Evolutionary conservation across 2,888 invertebrate genomes (phyloP), one percentile per base, ranked within the genome.

Genomic region (Ephialtes manifestator): DNA sequence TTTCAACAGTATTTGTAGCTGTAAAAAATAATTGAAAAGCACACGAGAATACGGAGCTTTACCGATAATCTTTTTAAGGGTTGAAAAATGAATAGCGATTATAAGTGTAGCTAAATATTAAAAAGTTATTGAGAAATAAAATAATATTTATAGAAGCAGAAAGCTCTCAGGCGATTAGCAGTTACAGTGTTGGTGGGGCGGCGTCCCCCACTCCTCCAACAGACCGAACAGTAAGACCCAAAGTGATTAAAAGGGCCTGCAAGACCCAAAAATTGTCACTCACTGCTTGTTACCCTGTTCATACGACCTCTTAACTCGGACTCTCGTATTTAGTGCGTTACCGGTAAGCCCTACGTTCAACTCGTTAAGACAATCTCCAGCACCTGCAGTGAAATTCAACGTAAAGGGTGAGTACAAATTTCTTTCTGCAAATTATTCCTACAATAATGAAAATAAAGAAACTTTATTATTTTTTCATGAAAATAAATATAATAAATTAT

Each of bases 211-310:
- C 83, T 46, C 39, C 83, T 46, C 39, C 53, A n/a, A 31, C 10
- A 15, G 39, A 68, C 68, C 31, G 31, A 28, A 55, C 24, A 53
- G 24, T 31, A 70, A 63, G 71, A 80, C 51, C 53, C 46, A 53
- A 74, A 43, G 43, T 68, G 72, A 74, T 83, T 71, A 71, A 65
- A 65, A 76, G 63, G 67, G 82, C 24, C 71, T 48, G 72, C 55
- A 67, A 53, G 48, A 18, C 67, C 51, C 46, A 20, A 78, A 83
- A 78, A 68, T 74, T 11, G 78, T 83, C 43, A 74, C 28, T 60
- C 31, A 60, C 31, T 28, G 53, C 48, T 72, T 28, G 48, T 67
- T 72, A 71, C 43, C 15, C 63, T 31, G 74, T 31, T 46, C 74
- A 31, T 58, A 46, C 46, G 74, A 28, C 31, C 60, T 18, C 74